These are phyloP conservation scores for Platyscapa corneri DNA, from an alignment of 1,140 invertebrate species.

Conservation along the genomic window DNA sequence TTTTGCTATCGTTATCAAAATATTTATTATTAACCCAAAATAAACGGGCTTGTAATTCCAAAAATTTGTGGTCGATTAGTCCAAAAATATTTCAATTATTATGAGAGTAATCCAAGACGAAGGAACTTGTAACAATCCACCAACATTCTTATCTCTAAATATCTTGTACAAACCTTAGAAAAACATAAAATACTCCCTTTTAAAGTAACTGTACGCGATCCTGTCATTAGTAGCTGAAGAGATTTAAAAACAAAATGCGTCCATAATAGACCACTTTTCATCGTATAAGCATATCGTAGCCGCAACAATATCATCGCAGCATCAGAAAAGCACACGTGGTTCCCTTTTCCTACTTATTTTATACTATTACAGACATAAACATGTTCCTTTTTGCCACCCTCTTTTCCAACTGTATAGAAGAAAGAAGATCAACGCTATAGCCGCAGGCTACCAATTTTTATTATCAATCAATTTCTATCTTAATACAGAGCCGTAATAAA, in stretches of 20 bases:
- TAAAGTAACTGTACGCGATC: not conserved
- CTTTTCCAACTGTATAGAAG: not conserved
- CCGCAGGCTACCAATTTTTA: constrained; percentile 42
- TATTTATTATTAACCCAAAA: too few relatives aligned
- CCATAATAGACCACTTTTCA: not conserved
- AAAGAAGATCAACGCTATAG: not conserved
- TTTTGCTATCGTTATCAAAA: too few relatives aligned
- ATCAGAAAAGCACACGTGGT: not conserved
- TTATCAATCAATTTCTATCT: constrained; percentile 48
- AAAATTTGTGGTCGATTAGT: too few relatives aligned
- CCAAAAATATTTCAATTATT: too few relatives aligned
- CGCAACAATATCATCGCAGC: not conserved
- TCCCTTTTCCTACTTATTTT: not conserved
- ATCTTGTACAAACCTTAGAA: too few relatives aligned
- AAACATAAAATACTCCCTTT: too few relatives aligned
- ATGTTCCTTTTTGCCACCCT: not conserved
- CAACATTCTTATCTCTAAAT: too few relatives aligned
- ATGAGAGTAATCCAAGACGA: too few relatives aligned
- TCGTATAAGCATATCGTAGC: not conserved
- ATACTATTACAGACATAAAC: not conserved
- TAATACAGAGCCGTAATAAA: constrained; percentile 19
- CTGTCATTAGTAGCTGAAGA: not conserved
- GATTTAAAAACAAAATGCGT: constrained; percentile 7
- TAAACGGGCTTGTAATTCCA: too few relatives aligned
- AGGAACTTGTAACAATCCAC: too few relatives aligned